Evolutionary conservation across 2,888 invertebrate genomes (phyloP).

Genomic region (Nephrotoma flavescens): DNA sequence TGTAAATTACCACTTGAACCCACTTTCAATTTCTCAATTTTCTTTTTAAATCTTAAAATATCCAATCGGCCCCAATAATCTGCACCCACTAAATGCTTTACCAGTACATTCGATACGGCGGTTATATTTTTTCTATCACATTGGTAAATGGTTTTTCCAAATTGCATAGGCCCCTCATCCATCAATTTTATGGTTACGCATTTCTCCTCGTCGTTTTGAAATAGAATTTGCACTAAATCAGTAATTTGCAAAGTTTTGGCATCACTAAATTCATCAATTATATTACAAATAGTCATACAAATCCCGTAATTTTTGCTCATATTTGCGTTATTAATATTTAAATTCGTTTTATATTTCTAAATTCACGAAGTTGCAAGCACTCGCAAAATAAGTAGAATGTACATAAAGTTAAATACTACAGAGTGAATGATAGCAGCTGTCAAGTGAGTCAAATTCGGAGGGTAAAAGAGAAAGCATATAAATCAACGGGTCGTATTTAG

Average conservation of each 20-base stretch:
- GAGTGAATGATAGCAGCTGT: too few species aligned
- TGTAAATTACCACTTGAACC: not conserved
- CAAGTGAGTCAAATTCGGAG: too few species aligned
- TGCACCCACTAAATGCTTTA: not conserved
- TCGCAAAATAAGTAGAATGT: too few species aligned
- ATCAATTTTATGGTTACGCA: not conserved
- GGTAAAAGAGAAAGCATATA: too few species aligned
- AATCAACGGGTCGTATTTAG: too few species aligned
- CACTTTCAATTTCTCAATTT: not conserved
- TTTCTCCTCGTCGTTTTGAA: not conserved
- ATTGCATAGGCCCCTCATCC: not conserved
- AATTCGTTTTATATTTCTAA: too few species aligned
- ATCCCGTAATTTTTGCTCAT: not conserved
- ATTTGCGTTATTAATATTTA: not conserved
- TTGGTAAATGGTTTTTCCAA: not conserved
- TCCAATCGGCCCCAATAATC: not conserved
- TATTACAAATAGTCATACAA: not conserved
- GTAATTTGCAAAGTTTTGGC: not conserved
- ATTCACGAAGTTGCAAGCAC: too few species aligned
- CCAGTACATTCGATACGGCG: not conserved
- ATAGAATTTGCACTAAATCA: not conserved
- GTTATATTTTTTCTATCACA: not conserved
- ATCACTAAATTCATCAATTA: not conserved
- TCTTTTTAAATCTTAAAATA: not conserved
- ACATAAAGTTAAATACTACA: too few species aligned